Evolutionary conservation across 1,140 invertebrate genomes (phyloP).

Genomic region (Drosophila tropicalis): DNA sequence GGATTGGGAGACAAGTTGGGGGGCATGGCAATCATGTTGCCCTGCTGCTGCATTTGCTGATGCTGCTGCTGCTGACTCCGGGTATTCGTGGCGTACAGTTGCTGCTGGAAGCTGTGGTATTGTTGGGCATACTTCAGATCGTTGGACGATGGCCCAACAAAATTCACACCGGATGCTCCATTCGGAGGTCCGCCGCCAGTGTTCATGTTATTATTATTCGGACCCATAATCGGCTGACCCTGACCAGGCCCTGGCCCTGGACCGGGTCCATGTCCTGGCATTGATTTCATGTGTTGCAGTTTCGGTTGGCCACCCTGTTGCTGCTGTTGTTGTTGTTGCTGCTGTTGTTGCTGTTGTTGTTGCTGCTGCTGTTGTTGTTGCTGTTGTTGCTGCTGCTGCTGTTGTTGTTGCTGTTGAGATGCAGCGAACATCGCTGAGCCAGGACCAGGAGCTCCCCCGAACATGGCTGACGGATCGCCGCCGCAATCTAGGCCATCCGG

Average conservation of each 20-base stretch:
- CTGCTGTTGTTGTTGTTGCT: slow-evolving; percentile 20
- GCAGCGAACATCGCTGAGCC: slow-evolving; percentile 43
- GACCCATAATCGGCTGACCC: slow-evolving; percentile 45
- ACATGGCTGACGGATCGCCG: slow-evolving; percentile 49
- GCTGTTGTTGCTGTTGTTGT: slow-evolving; percentile 33
- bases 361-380: slow-evolving; percentile 24
- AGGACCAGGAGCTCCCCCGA: slow-evolving; percentile 28
- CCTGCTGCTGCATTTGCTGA: slow-evolving; percentile 43
- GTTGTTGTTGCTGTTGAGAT: slow-evolving; percentile 32
- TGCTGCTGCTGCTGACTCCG: slow-evolving; percentile 85
- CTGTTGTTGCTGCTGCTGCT: slow-evolving; percentile 12
- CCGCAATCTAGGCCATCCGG: slow-evolving; percentile 63
- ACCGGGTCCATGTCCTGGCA: slow-evolving; percentile 85
- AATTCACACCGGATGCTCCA: slow-evolving; percentile 83
- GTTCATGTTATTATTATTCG: slow-evolving; percentile 84
- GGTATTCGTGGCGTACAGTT: slow-evolving; percentile 95
- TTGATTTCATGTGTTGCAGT: slow-evolving; percentile 47
- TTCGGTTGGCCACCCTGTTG: slow-evolving; percentile 41
- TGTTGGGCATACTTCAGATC: slow-evolving; percentile 97
- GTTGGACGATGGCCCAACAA: slow-evolving; percentile 92
- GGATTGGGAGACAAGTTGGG: slow-evolving; percentile 69
- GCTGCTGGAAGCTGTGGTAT: slow-evolving; percentile 97
- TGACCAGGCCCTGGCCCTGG: slow-evolving; percentile 83
- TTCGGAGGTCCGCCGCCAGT: slow-evolving; percentile 81
- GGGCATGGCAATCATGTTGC: slow-evolving; percentile 76